A percentile compares a stretch with the other conserved stretches of the same genome.
phyloP scores from a whole-genome alignment of 2,797 vertebrate species.

The Hafferia zeledoni region DNA sequence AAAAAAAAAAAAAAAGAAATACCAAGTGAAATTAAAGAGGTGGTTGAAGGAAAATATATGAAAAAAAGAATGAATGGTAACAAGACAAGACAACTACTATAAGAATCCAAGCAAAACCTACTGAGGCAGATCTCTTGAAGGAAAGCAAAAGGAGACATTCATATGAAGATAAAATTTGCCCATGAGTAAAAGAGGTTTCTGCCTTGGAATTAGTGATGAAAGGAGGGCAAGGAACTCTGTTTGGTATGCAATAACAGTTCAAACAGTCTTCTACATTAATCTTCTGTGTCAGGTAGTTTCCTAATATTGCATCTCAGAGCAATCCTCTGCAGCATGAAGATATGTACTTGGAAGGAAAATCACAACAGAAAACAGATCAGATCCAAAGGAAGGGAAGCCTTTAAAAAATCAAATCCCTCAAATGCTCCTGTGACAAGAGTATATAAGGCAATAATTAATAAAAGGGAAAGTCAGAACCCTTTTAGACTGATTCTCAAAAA shows the following conservation, averaged over 20 bases:
- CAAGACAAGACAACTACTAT: background rate
- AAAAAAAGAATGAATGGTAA: background rate
- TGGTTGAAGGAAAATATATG: background rate
- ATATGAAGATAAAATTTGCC: slow-evolving; percentile 23
- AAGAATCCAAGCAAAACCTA: background rate
- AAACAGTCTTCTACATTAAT: slow-evolving; percentile 40
- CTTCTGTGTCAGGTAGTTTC: slow-evolving; percentile 37
- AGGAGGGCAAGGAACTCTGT: background rate
- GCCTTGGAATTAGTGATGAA: slow-evolving; percentile 1
- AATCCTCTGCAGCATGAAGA: background rate
- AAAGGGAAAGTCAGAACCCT: background rate
- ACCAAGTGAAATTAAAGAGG: background rate
- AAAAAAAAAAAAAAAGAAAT: background rate
- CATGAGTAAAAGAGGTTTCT: slow-evolving; percentile 7
- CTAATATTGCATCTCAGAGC: slow-evolving; percentile 1
- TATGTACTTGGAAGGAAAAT: background rate
- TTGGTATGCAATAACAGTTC: slow-evolving; percentile 38
- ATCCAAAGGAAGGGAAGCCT: background rate
- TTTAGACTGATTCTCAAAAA: background rate
- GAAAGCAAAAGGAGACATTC: background rate
- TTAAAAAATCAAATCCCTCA: background rate
- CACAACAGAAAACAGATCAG: background rate
- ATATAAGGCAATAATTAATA: background rate
- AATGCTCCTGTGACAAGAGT: background rate
- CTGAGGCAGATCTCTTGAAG: background rate